Evolutionary conservation across 92 coral and sea anemone genomes (phyloP), one percentile per base, ranked within the genome.

Genomic region (Parazoanthus atlanticus): DNA sequence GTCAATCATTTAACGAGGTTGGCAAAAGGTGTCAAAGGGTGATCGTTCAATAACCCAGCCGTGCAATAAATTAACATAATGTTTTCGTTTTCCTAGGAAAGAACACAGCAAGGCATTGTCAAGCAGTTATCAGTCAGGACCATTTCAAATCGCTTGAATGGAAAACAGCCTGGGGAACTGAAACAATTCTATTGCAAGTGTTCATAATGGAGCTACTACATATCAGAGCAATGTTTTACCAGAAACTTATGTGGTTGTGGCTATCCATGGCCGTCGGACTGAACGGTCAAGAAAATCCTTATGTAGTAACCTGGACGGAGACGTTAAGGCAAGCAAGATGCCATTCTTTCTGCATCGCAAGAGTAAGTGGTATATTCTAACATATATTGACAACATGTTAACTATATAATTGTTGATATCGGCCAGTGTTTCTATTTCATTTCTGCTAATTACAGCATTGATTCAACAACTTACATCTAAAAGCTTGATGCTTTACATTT

Each of bases 261-360:
- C 21, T 80, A 8, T 30, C 69, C 26, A 31, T n/a, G 34, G 76
- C 30, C 10, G 34, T 65, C 17, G 30, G 49, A 41, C 56, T 29
- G 54, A 78, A 28, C 65, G 72, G 8, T 19, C 76, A 69, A 25
- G 38, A 69, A 0, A 82, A 82, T 65, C 86, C 86, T 65, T 82
- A 38, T 32, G 56, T 65, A 10, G 86, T 82, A 40, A 8, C 86
- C 9, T 82, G 56, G 86, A 61, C 76, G 1, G 52, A 36, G 23
- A 82, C 86, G 11, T 17, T 82, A 40, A 82, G 10, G 30, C 75
- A 41, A 43, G 86, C 86, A n/a, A 66, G 86, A 66, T 82, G 86
- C 19, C 33, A 23, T 38, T 82, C 86, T 82, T 82, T 82, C 30
- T 82, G 86, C 31, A 38, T 64, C 17, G 6, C 86, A 38, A 36